Evolutionary conservation across 2,888 invertebrate species (phyloP), one percentile per base, ranked within the genome.

Genomic region (Apotomis turbidana): DNA sequence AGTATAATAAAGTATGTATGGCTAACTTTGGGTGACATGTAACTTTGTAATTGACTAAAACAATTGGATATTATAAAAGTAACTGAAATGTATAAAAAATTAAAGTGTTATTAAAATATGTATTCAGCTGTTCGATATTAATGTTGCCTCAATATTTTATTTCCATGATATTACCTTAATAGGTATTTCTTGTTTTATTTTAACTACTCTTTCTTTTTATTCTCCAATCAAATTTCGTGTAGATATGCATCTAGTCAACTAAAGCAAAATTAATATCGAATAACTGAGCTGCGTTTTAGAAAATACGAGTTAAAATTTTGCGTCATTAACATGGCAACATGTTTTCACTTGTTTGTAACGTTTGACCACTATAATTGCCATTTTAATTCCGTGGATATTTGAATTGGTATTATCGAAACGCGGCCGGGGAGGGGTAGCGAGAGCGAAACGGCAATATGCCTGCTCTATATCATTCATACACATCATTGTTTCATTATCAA

Each of bases 401-500:
- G 46, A 36, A 57, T 46, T 57, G 46, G 46, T 66, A 38, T 63
- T 52, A 54, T 55, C 44, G 36, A 70, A 71, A 57, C 57, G 36
- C 46, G n/a, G 46, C 27, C 55, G 70, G 61, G 58, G 69, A 62
- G 57, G 57, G 59, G 59, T 64, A 76, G 72, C 76, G 74, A 74
- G 73, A 71, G 74, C 70, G 76, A 74, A 74, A 74, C 58, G 74
- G 77, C 74, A 75, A 77, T 74, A 74, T 79, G 76, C 80, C 81
- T 82, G 75, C 86, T 83, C 83, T 78, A 90, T 90, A 91, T 90
- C 90, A 90, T 87, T 83, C 85, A 82, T 87, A 91, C 90, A 91
- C 90, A 90, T 91, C 91, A 90, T 78, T 87, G 85, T 87, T 89
- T 87, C 88, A 85, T 83, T 85, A 85, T 85, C 79, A 83, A 79